Base-by-base conservation (phyloP, 1,140 invertebrate species). In the Caerostris darwini region DNA sequence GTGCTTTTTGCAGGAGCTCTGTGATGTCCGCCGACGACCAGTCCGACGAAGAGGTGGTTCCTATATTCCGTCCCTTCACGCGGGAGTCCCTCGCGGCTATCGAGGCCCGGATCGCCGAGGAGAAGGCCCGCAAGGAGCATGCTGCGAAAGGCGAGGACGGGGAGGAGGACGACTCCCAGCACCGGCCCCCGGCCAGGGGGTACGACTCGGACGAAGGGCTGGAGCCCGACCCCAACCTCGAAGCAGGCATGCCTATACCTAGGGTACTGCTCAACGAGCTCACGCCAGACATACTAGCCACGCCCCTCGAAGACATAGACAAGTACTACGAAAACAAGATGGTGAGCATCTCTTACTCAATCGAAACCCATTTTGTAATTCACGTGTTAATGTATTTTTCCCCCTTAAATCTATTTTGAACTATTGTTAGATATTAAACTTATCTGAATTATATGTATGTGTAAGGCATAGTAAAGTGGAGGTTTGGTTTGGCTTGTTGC, bases 221-320 rank as follows among this genome's bases (percentile, higher is more conserved):
- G 96, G 98, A 98, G 97, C 98, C 98, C 96, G 98, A 99, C 97
- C 97, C 98, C 95, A 98, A 98, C 96, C 97, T 99, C 97, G 98
- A 99, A 97, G 98, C 98, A 97, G 98, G 98, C 95, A 97, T 98
- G 96, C 98, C 98, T 95, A 96, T 99, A 96, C 98, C 98, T 96
- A 98, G 98, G 96, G 97, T 98, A 96, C 96, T 99, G 97, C 98
- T 98, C 96, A 97, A 98, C 96, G 97, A 97, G 96, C 99, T 99
- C 97, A 98, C 98, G 95, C 97, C 97, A 95, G 98, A 99, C 97
- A 97, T 99, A 96, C 97, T 98, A 96, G 98, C 98, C 96, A 98
- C 98, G 96, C 98, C 98, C 96, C 97, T 99, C 96, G 98, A 99
- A 97, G 98, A 99, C 97, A 98, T 99, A 96, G 98, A 99, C 97